These are phyloP conservation scores for Sebastes variabilis DNA, from an alignment of 2,797 vertebrate species.

Conservation along the genomic window DNA sequence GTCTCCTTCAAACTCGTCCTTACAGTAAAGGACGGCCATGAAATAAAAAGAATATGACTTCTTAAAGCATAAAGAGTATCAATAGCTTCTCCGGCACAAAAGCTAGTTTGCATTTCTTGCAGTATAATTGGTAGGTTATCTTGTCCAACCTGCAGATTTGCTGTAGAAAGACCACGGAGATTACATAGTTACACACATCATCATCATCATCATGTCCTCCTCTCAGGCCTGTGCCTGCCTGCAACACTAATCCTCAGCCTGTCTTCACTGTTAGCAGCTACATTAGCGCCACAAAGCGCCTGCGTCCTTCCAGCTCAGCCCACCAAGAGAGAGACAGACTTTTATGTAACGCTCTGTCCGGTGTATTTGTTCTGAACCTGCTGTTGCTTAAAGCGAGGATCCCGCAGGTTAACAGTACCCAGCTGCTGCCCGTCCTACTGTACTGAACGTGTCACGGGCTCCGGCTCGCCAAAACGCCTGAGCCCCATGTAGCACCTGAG, in stretches of 20 bases:
- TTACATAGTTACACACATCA: constrained; percentile 65
- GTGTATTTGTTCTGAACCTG: constrained; percentile 67
- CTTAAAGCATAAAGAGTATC: neutral
- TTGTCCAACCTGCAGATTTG: constrained; percentile 43
- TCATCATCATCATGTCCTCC: constrained; percentile 40
- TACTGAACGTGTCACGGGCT: constrained; percentile 34
- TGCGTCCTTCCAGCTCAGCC: constrained; percentile 59
- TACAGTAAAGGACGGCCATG: neutral
- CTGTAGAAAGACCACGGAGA: constrained; percentile 50
- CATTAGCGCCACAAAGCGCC: constrained; percentile 54
- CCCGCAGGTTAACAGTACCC: constrained; percentile 64
- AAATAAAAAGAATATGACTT: neutral
- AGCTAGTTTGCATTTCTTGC: constrained; percentile 8
- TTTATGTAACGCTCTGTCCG: constrained; percentile 75
- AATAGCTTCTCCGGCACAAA: neutral
- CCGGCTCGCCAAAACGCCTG: constrained; percentile 16
- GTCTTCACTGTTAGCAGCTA: constrained; percentile 50
- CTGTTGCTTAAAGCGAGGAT: constrained; percentile 61
- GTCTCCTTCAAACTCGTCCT: constrained; percentile 47
- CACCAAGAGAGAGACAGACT: constrained; percentile 68
- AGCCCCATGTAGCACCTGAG: constrained; percentile 65
- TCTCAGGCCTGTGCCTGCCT: constrained; percentile 61
- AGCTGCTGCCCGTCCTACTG: constrained; percentile 63
- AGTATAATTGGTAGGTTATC: constrained; percentile 21
- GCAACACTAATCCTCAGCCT: constrained; percentile 63